Evolutionary conservation across 2,797 vertebrate genomes (phyloP).

Genomic region (Phataginus tricuspis): DNA sequence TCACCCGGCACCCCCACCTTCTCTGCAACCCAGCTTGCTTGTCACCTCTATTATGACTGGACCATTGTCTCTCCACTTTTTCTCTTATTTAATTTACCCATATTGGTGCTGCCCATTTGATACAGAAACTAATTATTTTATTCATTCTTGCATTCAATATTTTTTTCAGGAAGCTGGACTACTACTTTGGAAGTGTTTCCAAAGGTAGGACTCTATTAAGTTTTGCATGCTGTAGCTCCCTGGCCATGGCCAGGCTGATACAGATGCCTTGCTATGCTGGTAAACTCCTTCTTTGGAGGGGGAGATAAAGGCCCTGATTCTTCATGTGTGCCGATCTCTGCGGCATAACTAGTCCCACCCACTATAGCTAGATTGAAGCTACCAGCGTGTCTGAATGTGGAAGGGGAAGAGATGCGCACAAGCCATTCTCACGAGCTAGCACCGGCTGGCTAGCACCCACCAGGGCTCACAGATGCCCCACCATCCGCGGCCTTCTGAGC

Average conservation of each 20-base stretch:
- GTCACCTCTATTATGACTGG: neutral
- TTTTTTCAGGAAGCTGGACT: neutral
- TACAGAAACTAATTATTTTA: neutral
- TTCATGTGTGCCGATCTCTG: neutral
- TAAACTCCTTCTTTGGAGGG: neutral
- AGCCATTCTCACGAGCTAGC: neutral
- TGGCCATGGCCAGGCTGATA: neutral
- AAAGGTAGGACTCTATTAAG: neutral
- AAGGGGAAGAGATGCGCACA: too few species aligned
- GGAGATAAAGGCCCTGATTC: neutral
- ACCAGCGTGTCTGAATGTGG: accelerated
- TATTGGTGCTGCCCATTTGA: neutral
- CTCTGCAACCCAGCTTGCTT: neutral
- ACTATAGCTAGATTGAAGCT: neutral
- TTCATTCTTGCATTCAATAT: neutral
- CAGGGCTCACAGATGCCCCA: accelerated
- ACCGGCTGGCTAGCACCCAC: accelerated
- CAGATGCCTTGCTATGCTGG: neutral
- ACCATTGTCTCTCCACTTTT: neutral
- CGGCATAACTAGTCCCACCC: neutral
- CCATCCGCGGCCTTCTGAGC: neutral
- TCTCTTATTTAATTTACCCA: neutral
- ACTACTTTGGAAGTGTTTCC: too few species aligned
- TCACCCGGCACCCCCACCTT: neutral
- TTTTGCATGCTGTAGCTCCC: neutral